Evolutionary conservation across 2,113 vertebrate species (phyloP).

Genomic region (Phrynosoma blainvillii): DNA sequence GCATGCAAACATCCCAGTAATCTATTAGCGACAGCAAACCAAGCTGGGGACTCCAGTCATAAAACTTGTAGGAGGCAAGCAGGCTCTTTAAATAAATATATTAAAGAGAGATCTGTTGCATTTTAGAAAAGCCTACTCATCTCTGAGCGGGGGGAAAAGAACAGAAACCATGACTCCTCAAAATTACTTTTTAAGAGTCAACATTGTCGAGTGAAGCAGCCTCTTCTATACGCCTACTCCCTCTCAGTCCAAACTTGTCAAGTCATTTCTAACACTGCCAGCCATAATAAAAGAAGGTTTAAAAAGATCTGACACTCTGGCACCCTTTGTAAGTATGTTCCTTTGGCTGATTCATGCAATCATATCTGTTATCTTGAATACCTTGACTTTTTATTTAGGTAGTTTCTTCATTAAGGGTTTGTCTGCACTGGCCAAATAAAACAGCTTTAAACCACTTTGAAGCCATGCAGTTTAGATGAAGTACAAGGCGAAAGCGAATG

Average conservation of each 20-base stretch:
- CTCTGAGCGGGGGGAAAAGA: background rate
- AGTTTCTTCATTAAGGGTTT: no score
- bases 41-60: background rate
- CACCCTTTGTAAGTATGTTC: background rate
- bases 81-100: background rate
- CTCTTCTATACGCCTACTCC: background rate
- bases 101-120: background rate
- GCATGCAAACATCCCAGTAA: background rate
- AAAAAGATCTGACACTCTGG: background rate
- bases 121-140: background rate
- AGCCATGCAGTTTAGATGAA: no score
- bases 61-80: background rate
- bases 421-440: no score
- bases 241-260: background rate
- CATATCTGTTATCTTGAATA: background rate
- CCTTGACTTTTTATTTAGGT: background rate
- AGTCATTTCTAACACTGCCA: background rate
- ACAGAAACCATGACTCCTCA: background rate
- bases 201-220: background rate
- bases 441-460: no score
- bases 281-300: background rate
- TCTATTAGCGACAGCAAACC: constrained; percentile 6
- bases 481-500: no score
- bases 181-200: background rate
- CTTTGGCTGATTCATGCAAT: background rate